Evolutionary conservation across 2,797 vertebrate species (phyloP), one percentile per base, ranked within the genome.

Genomic region (Caiman crocodilus): DNA sequence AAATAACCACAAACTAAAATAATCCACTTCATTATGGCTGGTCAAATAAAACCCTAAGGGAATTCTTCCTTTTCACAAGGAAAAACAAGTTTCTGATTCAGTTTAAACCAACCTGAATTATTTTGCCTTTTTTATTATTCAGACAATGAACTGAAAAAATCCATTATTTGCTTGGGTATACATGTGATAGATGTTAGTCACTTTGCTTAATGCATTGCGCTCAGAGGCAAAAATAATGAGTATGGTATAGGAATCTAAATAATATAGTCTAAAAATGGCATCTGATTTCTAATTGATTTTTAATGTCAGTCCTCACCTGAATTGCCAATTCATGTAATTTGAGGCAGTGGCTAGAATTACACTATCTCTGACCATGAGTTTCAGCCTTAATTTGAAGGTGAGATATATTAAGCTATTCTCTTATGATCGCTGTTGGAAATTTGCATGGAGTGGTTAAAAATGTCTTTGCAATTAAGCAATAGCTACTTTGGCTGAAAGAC

Each of bases 221-320:
- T 14, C 76, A 77, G 42, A 50, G 42, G 42, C 35, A 50, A 56
- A 1, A 79, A 26, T 0, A 3, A 81, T 81, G 78, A 88, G 74
- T 57, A 5, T n/a, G 42, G 42, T 50, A 50, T 50, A 50, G 42
- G 81, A 80, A 79, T 92, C 89, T 74, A 28, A 74, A 63, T 26
- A 4, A 1, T 1, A 0, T 21, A 6, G 16, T 73, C 30, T 81
- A 84, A 65, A 30, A 84, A 50, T 42, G 67, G 0, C 28, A 63
- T 79, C 76, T 94, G 82, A 78, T 64, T 21, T 79, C 85, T 86
- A 78, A 92, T 14, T 89, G 82, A 71, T 78, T 92, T 94, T 71
- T 78, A 90, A 88, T 78, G 76, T 80, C 91, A 90, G 74, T 69
- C 82, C 79, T 64, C 75, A 75, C 87, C 84, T 93, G 55, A 85